Evolutionary conservation across 2,113 vertebrate genomes (phyloP), one percentile per base, ranked within the genome.

Genomic region (Phyllostomus hastatus): DNA sequence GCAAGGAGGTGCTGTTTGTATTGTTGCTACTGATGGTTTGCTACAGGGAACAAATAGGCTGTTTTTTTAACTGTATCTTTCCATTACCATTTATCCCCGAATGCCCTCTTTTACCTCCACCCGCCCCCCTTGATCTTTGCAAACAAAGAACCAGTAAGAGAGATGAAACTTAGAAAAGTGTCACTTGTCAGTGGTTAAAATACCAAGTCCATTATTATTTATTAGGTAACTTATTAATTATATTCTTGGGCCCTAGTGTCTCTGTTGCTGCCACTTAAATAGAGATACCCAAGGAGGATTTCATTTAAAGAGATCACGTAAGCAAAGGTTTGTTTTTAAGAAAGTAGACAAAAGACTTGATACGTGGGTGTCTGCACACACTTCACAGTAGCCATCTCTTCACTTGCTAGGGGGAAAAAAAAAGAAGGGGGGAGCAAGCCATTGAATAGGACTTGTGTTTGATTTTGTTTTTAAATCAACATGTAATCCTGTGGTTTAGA

Each of bases 401-500:
- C 22, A 14, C 46, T 85, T 17, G 52, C 69, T 41, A 7, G 24
- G 26, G 38, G 38, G 38, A 38, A 10, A 31, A 24, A n/a, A 50
- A 67, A 75, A n/a, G 19, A 33, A 50, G 10, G 2, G 16, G 28
- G 4, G 8, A 17, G 46, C 14, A 38, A 33, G 14, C 35, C 0
- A 0, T 89, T 91, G 22, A 84, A 14, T 0, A 8, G 64, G 26
- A 73, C 9, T 35, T 64, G 73, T 26, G 87, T 85, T 79, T 89
- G 59, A 75, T 86, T 69, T 94, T 95, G 64, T 76, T 86, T 46
- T 93, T 16, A 67, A 88, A 70, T 95, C 72, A 85, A 72, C 7
- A 10, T 88, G 35, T 79, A 87, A n/a, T 81, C n/a, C 89, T 69
- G 35, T 96, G 66, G 33, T 67, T 96, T 54, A 50, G 7, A 35